Conservation (phyloP, 1,140 invertebrate genomes). For the Asobara japonica region DNA sequence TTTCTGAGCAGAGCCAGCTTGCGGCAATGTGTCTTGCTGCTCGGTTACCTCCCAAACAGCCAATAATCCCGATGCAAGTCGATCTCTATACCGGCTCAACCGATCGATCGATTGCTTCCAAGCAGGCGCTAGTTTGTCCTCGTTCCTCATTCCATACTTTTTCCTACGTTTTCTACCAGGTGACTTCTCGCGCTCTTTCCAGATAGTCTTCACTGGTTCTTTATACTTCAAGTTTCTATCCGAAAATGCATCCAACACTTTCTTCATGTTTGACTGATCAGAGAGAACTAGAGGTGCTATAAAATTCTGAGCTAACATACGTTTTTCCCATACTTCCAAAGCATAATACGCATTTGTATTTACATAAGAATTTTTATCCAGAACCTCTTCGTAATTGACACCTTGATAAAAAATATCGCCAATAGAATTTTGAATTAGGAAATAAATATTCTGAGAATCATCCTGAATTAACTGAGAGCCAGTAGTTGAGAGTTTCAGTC, state of each 20-base stretch:
- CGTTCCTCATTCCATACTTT: conserved; percentile 15
- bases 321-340: conserved; percentile 53
- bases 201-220: conserved; percentile 8
- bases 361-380: conserved; percentile 46
- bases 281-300: conserved; percentile 48
- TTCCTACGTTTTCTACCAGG: conserved; percentile 46
- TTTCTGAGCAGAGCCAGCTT: conserved; percentile 51
- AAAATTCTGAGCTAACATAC: conserved; percentile 34
- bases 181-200: neutral
- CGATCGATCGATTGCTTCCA: conserved; percentile 56
- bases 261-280: conserved; percentile 46
- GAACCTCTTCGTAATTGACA: conserved; percentile 47
- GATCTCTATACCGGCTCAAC: conserved; percentile 52
- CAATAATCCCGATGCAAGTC: conserved; percentile 58
- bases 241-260: conserved; percentile 46
- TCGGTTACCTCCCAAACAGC: conserved; percentile 56
- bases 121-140: conserved; percentile 18
- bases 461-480: conserved; percentile 48
- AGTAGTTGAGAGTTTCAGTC: conserved; percentile 52
- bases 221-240: conserved; percentile 45
- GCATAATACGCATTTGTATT: conserved; percentile 49
- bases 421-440: conserved; percentile 59
- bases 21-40: conserved; percentile 38
- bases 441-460: conserved; percentile 39
- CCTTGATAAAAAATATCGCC: conserved; percentile 63